Evolutionary conservation across 2,797 vertebrate species (phyloP).

Genomic region (Tinamus major): DNA sequence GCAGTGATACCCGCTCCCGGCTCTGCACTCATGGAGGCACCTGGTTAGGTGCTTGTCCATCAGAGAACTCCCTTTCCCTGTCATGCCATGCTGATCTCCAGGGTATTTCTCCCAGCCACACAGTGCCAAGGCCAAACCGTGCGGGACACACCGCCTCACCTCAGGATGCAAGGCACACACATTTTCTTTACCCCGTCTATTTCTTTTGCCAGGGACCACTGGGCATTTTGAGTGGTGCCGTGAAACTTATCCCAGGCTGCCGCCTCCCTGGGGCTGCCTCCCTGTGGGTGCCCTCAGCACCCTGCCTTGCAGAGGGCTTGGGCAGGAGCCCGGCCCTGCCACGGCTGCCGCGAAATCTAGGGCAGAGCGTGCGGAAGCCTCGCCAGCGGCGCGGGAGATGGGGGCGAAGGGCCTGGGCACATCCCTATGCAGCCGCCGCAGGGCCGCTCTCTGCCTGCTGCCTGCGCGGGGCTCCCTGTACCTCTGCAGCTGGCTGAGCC

Average conservation of each 20-base stretch:
- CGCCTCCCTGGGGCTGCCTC: not conserved
- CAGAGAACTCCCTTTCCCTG: not conserved
- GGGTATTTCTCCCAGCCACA: not conserved
- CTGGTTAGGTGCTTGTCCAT: not conserved
- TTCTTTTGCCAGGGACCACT: not conserved
- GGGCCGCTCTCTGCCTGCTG: not conserved
- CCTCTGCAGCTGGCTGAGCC: fast-evolving
- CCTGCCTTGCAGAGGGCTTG: not conserved
- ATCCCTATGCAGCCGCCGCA: not conserved
- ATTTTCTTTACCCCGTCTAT: not conserved
- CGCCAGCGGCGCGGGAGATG: not conserved
- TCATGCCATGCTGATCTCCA: not conserved
- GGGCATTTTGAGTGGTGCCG: not conserved
- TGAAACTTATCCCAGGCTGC: not conserved
- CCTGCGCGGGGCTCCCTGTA: fast-evolving
- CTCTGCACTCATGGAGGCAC: not conserved
- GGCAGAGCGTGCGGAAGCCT: not conserved
- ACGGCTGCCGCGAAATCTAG: not conserved
- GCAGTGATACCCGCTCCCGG: not conserved
- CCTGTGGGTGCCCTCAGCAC: not conserved
- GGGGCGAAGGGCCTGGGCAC: not conserved
- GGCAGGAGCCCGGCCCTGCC: not conserved
- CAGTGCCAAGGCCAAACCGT: not conserved
- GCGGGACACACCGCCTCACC: fast-evolving
- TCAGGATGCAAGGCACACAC: not conserved